Evolutionary conservation across 2,797 vertebrate genomes (phyloP), one percentile per base, ranked within the genome.

Genomic region (Champsocephalus gunnari): DNA sequence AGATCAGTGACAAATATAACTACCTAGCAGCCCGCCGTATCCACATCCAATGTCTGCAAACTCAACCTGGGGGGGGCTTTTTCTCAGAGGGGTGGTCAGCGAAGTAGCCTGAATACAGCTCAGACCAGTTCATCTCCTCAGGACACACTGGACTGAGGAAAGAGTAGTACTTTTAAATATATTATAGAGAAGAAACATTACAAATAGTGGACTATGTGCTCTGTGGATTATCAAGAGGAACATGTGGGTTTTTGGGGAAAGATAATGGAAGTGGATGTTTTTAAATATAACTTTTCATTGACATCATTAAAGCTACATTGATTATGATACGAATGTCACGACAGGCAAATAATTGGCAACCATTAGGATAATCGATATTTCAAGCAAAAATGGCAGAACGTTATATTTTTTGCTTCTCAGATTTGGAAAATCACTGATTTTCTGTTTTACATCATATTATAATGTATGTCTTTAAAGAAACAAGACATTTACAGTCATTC

Each of bases 21-120:
- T 95, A 98, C 97, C 97, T 87, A 99, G 91, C 74, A 99, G 94
- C 3, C 97, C 97, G 2, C 97, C 97, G 13, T 99, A 99, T 82
- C 97, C 97, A 90, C 97, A 99, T 58, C 97, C 97, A 59, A 99
- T 94, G 86, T 99, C 97, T 66, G 96, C 97, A 87, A 99, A 97
- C 90, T 99, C 97, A 53, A 99, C 97, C 67, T 79, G 90, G 44
- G 91, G 91, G 66, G 2, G 56, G 65, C 38, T 74, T 76, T 13
- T 77, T 62, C 28, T 92, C 93, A 32, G 91, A 87, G 28, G 58
- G 59, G 17, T 81, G 83, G 41, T 87, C 89, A 0, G 88, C 38
- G 48, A 96, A 95, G 85, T 95, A 92, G 3, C 95, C 85, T 34
- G 96, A 96, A 73, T 96, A 99, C 38, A 96, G 84, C 68, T 92